Base-by-base conservation (phyloP, 2,797 vertebrate species). In the Squalus acanthias region DNA sequence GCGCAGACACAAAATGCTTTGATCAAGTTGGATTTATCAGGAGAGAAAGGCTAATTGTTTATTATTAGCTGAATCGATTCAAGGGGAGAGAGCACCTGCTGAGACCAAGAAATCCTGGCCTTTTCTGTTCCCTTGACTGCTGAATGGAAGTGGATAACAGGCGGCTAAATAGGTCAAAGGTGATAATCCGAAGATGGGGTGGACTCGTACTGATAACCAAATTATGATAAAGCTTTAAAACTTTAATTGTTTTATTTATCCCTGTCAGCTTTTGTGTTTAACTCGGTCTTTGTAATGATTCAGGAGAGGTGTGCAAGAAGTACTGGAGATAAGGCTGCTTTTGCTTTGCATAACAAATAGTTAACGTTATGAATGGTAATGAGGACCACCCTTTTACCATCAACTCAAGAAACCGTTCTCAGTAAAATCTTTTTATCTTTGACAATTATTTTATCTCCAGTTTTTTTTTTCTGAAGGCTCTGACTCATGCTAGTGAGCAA, bases 31-130 rank as follows among this genome's bases (percentile, higher is more conserved):
- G 97, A 97, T 76, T 97, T 96, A 97, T 96, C 76, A 91, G 65
- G 3, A 74, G 72, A 60, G 94, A 96, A 96, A 96, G 97, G 85
- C 96, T 97, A 97, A 98, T 97, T 97, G 97, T 97, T 97, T 96
- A 96, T 89, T 50, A 96, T 96, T 96, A 96, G 97, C 96, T 60
- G 76, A 93, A 63, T 74, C 96, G 96, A 96, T 72, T 96, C 63
- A 92, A 92, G 26, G 65, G 46, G 60, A 63, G 96, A 96, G 97
- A 96, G 97, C 97, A 96, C 96, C 96, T 82, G 85, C 96, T 70
- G 85, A 72, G 96, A 70, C 53, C 22, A 65, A 96, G 95, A 69
- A 96, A 96, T 96, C 87, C 93, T 67, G 97, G 96, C 96, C 97
- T 96, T 96, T 67, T 87, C 96, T 97, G 97, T 97, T 97, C 97